Base-by-base conservation (phyloP, 1,140 invertebrate genomes). In the Anoplolepis gracilipes region DNA sequence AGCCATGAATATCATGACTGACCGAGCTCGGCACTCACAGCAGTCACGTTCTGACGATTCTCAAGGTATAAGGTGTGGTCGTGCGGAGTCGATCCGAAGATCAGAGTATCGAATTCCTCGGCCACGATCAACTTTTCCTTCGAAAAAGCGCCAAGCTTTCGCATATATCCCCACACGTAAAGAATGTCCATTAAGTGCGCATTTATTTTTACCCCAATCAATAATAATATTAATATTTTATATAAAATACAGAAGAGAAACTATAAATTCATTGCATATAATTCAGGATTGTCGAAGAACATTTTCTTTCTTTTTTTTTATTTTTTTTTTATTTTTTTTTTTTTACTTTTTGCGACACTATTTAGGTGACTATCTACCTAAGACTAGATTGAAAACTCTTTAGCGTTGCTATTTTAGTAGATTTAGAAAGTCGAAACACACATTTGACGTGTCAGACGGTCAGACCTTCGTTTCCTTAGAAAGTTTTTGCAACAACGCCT, bases 1-100 rank as follows among this genome's bases (percentile, higher is more conserved):
- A 90, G 91, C 94, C 94, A 95, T 95, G 94, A 95, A 95, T 95
- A 95, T 94, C 94, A 94, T 94, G 94, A 94, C 93, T 94, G 94
- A 94, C 94, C 94, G 93, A 94, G 92, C 91, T 91, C 91, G 87
- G 90, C 84, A 90, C 90, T 90, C 90, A 86, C 85, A 85, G 85
- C 84, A 78, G 76, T 92, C 90, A 85, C 87, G 88, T 89, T 91
- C 91, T 91, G 91, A 87, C 88, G 88, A 88, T 91, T 91, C 90
- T 82, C 86, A n/a, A n/a, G n/a, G n/a, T n/a, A 87, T 86, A 90
- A 90, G 89, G 86, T 87, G 88, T 77, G 86, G 84, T 67, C 30
- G 78, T 73, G 46, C 84, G 85, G 86, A 90, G 64, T 90, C 89
- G 88, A 78, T 90, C 88, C 84, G 77, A 78, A 90, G 73, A 90